Evolutionary conservation across 2,888 invertebrate genomes (phyloP).

Genomic region (Pachycephus smyrnensis): DNA sequence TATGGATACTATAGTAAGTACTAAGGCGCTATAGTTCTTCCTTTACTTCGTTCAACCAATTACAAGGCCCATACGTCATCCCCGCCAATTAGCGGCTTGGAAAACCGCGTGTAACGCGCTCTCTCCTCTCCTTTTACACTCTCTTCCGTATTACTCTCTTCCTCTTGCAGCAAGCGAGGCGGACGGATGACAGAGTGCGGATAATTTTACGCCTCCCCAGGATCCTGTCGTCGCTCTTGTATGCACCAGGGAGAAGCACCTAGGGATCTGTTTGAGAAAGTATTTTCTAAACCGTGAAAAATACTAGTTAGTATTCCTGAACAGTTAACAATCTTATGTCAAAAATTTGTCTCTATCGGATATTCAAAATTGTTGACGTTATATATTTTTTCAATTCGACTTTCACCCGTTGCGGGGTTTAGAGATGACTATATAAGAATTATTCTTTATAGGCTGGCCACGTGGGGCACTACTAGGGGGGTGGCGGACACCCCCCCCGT

Average conservation of each 20-base stretch:
- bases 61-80: conserved; percentile 62
- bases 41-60: conserved; percentile 61
- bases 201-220: conserved; percentile 57
- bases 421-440: not conserved
- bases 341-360: not conserved
- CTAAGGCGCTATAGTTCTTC: conserved; percentile 19
- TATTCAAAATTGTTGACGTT: not conserved
- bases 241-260: not conserved
- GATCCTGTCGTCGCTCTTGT: conserved; percentile 43
- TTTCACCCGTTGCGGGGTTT: not conserved
- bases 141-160: conserved; percentile 19
- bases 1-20: not conserved
- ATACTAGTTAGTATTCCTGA: not conserved
- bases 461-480: conserved; percentile 7
- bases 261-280: not conserved
- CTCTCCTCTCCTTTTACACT: conserved; percentile 24
- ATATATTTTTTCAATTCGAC: not conserved
- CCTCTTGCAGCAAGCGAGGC: conserved; percentile 11
- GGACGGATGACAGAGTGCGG: conserved; percentile 44
- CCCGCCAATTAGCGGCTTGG: conserved; percentile 62
- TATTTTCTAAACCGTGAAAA: not conserved
- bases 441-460: not conserved
- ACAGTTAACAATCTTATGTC: not conserved
- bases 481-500: conserved; percentile 29
- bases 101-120: conserved; percentile 38